Evolutionary conservation across 2,888 invertebrate genomes (phyloP).

Genomic region (Apoda limacodes): DNA sequence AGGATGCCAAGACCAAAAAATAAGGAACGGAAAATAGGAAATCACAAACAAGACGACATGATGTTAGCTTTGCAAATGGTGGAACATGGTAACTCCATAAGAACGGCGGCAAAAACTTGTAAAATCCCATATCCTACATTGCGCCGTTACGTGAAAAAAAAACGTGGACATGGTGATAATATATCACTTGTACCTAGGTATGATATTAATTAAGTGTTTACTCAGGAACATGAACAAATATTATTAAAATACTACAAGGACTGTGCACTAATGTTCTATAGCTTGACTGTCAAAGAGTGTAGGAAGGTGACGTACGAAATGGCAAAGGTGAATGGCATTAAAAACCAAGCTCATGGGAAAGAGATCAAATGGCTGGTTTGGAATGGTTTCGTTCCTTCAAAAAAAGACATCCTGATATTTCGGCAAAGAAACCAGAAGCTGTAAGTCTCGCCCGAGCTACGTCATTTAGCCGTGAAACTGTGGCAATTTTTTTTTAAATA

Average conservation of each 20-base stretch:
- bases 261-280: too few species aligned
- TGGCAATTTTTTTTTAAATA: constrained; percentile 1
- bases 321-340: too few species aligned
- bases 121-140: too few species aligned
- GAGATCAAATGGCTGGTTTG: constrained; percentile 3
- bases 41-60: constrained; percentile 7
- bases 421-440: constrained; percentile 7
- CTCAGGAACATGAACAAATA: constrained; percentile 7
- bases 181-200: constrained; percentile 6
- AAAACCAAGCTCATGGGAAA: too few species aligned
- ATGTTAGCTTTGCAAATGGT: too few species aligned
- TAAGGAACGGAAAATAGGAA: constrained; percentile 9
- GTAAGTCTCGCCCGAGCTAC: constrained; percentile 2
- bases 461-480: constrained; percentile 4
- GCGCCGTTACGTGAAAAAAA: too few species aligned
- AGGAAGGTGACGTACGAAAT: too few species aligned
- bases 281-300: too few species aligned
- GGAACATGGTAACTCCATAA: constrained; percentile 8
- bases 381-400: constrained; percentile 5
- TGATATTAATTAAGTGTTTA: constrained; percentile 9
- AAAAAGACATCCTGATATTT: constrained; percentile 7
- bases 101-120: too few species aligned
- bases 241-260: too few species aligned
- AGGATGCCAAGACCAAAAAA: constrained; percentile 11
- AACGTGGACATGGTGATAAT: too few species aligned